A percentile compares a stretch with the other conserved stretches of the same genome.
Evolutionary conservation across 1,140 invertebrate species (phyloP).

Genomic region (Schlechtendalia chinensis): DNA sequence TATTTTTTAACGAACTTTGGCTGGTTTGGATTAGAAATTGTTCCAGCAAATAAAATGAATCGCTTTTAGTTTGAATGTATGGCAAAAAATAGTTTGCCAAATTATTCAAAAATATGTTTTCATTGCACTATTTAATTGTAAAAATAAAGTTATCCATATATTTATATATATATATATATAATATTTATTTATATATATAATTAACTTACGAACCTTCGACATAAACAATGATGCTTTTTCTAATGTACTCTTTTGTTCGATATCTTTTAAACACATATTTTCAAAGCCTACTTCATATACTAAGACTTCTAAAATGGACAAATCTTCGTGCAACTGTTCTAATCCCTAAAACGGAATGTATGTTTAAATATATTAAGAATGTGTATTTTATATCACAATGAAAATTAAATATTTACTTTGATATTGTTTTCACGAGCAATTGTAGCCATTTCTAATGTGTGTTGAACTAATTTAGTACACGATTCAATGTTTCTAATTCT

Average conservation of each 20-base stretch:
- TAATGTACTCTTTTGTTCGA: constrained; percentile 33
- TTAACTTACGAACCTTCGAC: constrained; percentile 28
- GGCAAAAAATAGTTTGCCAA: constrained; percentile 31
- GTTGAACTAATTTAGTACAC: constrained; percentile 40
- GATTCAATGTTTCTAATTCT: constrained; percentile 37
- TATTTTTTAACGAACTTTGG: constrained; percentile 20
- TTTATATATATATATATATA: too few species aligned
- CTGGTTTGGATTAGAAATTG: constrained; percentile 25
- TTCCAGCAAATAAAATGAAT: constrained; percentile 35
- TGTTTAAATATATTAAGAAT: neutral
- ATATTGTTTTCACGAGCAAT: constrained; percentile 46
- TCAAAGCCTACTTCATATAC: constrained; percentile 34
- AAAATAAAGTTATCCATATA: neutral
- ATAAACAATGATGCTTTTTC: constrained; percentile 45
- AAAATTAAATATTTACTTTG: constrained; percentile 12
- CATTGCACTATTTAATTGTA: constrained; percentile 27
- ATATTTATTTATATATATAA: too few species aligned
- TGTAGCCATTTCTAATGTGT: constrained; percentile 33
- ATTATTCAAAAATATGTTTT: constrained; percentile 23
- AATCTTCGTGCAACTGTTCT: constrained; percentile 43
- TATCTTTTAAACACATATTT: constrained; percentile 36
- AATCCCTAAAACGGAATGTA: neutral
- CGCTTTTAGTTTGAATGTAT: constrained; percentile 29
- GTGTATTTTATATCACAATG: neutral
- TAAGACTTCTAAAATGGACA: constrained; percentile 38